A percentile compares a stretch with the other conserved stretches of the same genome.
Evolutionary conservation across 2,797 vertebrate species (phyloP).

Genomic region (Petrocephalus schoutedeni): DNA sequence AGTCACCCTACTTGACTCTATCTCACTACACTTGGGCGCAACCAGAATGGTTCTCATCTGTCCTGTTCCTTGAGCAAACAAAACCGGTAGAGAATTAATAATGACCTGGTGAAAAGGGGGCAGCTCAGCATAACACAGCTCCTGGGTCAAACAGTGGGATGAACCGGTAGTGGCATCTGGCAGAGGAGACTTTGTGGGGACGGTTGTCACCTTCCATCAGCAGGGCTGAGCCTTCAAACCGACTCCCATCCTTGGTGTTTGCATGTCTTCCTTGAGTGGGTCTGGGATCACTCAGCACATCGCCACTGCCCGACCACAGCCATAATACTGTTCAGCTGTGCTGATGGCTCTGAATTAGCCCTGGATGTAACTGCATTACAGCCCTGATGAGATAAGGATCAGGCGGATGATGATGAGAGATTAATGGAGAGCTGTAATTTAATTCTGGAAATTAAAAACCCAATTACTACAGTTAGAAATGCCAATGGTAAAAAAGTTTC

Average conservation of each 20-base stretch:
- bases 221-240: neutral
- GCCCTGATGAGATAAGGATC: neutral
- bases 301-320: neutral
- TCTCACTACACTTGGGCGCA: neutral
- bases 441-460: slow-evolving; percentile 1
- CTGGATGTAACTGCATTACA: neutral
- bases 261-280: neutral
- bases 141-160: neutral
- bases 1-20: neutral
- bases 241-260: neutral
- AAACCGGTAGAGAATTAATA: neutral
- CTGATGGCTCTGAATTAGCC: neutral
- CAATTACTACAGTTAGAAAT: slow-evolving; percentile 7
- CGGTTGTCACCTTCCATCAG: neutral
- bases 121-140: neutral
- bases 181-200: neutral
- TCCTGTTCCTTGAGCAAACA: neutral
- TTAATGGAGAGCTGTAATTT: neutral
- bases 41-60: neutral
- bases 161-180: neutral
- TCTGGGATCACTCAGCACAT: neutral
- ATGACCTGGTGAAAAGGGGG: neutral
- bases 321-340: neutral
- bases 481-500: neutral
- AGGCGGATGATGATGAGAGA: neutral